These are phyloP conservation scores for Suillia variegata DNA, from an alignment of 2,888 invertebrate genomes.

Conservation along the genomic window DNA sequence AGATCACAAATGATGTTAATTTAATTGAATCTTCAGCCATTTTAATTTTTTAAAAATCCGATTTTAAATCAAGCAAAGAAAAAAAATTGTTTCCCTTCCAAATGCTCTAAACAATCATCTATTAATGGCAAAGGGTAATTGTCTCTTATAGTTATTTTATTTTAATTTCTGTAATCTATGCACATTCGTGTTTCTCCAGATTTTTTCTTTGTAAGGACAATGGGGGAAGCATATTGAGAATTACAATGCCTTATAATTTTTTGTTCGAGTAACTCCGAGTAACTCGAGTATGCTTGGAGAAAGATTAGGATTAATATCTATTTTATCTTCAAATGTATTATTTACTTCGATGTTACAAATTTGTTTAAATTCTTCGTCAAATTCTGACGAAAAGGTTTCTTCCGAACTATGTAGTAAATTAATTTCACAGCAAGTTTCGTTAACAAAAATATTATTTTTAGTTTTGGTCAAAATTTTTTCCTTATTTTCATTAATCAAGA, in stretches of 20 bases:
- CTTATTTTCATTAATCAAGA: too few relatives aligned
- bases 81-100: constrained; percentile 29
- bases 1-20: constrained; percentile 33
- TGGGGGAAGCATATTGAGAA: constrained; percentile 22
- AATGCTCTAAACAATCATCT: constrained; percentile 20
- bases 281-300: neutral
- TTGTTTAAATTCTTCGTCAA: too few relatives aligned
- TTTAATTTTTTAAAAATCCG: constrained; percentile 31
- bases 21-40: constrained; percentile 28
- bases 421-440: too few relatives aligned
- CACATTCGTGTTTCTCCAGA: constrained; percentile 14
- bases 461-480: too few relatives aligned
- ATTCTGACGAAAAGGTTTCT: too few relatives aligned
- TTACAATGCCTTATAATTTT: constrained; percentile 20
- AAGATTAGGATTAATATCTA: neutral
- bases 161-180: constrained; percentile 19
- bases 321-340: constrained; percentile 5
- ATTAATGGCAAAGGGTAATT: constrained; percentile 26
- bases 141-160: constrained; percentile 23
- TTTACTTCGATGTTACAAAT: too few relatives aligned
- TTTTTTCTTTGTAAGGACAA: constrained; percentile 18
- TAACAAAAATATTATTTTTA: too few relatives aligned
- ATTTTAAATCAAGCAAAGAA: constrained; percentile 29
- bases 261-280: constrained; percentile 13
- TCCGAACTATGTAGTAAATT: too few relatives aligned